phyloP scores from a whole-genome alignment of 2,797 vertebrate genomes.

The Peromyscus attwateri region DNA sequence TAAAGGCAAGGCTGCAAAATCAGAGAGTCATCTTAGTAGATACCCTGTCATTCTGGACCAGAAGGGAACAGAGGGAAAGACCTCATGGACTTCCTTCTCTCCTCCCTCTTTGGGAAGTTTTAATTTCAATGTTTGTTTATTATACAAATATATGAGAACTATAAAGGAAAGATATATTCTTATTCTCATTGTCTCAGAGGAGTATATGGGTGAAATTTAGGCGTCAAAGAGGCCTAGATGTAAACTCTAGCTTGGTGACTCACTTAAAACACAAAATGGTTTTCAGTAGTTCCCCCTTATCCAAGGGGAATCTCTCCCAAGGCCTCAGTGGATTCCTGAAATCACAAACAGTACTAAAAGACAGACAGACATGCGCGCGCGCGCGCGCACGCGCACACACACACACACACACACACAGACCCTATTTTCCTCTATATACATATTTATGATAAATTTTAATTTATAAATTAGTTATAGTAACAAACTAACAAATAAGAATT shows the following conservation, averaged over 20 bases:
- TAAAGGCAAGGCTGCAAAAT: slow-evolving; percentile 64
- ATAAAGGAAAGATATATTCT: not conserved
- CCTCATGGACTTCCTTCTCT: not conserved
- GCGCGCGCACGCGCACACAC: too few species aligned
- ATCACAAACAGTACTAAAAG: not conserved
- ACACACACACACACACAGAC: not conserved
- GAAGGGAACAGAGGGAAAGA: not conserved
- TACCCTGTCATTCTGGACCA: slow-evolving; percentile 6
- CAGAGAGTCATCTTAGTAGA: slow-evolving; percentile 31
- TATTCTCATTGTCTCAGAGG: not conserved
- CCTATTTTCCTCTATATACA: not conserved
- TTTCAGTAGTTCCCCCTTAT: not conserved
- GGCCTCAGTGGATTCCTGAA: not conserved
- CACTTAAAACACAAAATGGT: not conserved
- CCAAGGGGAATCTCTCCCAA: not conserved
- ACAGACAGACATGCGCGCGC: not conserved
- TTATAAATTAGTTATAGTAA: not conserved
- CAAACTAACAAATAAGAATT: not conserved
- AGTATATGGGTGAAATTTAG: not conserved
- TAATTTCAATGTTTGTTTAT: slow-evolving; percentile 50
- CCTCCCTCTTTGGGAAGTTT: not conserved
- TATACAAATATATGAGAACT: slow-evolving; percentile 41
- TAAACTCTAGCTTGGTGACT: not conserved
- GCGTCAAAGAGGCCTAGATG: not conserved
- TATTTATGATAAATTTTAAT: not conserved